Percentiles rank a stretch among this genome's conserved stretches.
These are phyloP conservation scores for Phymorhynchus buccinoides DNA, from an alignment of 1,140 invertebrate species.

Conservation along the genomic window DNA sequence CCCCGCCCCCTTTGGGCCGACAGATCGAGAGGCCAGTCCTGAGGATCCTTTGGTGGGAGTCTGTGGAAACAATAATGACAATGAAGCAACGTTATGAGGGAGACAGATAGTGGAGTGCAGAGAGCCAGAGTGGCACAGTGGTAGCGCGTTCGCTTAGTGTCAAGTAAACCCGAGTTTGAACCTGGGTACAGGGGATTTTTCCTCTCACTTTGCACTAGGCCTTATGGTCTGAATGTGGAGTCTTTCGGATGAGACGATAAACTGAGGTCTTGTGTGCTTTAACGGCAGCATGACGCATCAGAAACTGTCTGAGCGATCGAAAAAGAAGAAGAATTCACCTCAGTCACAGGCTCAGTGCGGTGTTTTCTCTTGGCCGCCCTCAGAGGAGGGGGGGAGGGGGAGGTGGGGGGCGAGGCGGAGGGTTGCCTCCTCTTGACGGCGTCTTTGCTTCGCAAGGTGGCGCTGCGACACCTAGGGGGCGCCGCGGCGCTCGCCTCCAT, in stretches of 20 bases:
- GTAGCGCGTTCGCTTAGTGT: too few species aligned
- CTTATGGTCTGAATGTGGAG: too few species aligned
- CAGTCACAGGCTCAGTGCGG: neutral
- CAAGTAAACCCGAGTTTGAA: too few species aligned
- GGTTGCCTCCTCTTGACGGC: constrained; percentile 1
- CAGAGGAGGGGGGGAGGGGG: neutral
- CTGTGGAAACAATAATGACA: neutral
- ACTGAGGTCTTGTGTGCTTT: too few species aligned
- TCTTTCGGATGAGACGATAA: too few species aligned
- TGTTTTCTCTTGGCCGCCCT: constrained; percentile 17
- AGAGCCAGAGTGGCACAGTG: neutral
- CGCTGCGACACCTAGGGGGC: constrained; percentile 18
- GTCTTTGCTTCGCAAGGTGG: neutral
- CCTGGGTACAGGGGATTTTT: too few species aligned
- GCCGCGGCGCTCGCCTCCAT: constrained; percentile 22
- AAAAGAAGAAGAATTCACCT: neutral
- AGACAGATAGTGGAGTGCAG: neutral
- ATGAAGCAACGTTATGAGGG: neutral
- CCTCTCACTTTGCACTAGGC: too few species aligned
- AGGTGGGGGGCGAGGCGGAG: neutral
- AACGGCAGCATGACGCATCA: neutral
- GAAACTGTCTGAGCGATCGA: too few species aligned
- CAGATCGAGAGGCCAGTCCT: neutral
- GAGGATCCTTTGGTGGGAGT: neutral
- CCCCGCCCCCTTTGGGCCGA: neutral